A percentile compares a stretch with the other conserved stretches of the same genome.
Conservation (phyloP, 2,888 invertebrate genomes). For the Drosophila colorata region DNA sequence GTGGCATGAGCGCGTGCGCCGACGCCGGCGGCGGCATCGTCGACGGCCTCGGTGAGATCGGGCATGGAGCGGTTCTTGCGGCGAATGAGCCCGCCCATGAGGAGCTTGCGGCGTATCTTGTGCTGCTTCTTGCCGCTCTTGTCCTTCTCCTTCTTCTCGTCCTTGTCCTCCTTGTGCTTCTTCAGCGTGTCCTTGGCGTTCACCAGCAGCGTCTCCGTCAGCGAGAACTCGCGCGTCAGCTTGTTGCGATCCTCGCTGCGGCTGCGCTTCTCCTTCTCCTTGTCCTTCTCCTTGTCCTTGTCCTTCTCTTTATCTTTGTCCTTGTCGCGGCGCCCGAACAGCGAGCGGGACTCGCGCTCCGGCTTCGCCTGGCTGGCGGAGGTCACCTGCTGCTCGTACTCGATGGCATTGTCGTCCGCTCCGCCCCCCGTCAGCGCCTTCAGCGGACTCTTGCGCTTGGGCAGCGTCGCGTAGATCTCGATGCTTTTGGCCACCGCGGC, state of each 20-base stretch:
- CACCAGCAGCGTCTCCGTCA: conserved; percentile 87
- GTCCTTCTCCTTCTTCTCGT: conserved; percentile 89
- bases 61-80: conserved; percentile 97
- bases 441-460: conserved; percentile 92
- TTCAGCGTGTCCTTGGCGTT: conserved; percentile 86
- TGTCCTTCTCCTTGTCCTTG: conserved; percentile 86
- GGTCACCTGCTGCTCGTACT: conserved; percentile 87
- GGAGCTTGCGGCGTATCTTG: conserved; percentile 93
- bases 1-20: conserved; percentile 34
- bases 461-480: conserved; percentile 95
- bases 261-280: conserved; percentile 92
- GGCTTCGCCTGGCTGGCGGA: conserved; percentile 85
- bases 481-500: conserved; percentile 88
- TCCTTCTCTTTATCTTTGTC: conserved; percentile 86
- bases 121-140: conserved; percentile 95
- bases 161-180: conserved; percentile 87
- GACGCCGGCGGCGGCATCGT: conserved; percentile 37
- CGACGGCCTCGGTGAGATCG: conserved; percentile 93
- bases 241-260: conserved; percentile 94
- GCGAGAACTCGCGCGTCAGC: conserved; percentile 89
- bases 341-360: conserved; percentile 89
- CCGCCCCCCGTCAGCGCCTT: conserved; percentile 86
- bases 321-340: conserved; percentile 87
- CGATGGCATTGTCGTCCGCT: conserved; percentile 88
- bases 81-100: conserved; percentile 95